A percentile compares a stretch with the other conserved stretches of the same genome.
These are phyloP conservation scores for Lepidochrysops patricia DNA, from an alignment of 2,888 invertebrate species.

Conservation along the genomic window DNA sequence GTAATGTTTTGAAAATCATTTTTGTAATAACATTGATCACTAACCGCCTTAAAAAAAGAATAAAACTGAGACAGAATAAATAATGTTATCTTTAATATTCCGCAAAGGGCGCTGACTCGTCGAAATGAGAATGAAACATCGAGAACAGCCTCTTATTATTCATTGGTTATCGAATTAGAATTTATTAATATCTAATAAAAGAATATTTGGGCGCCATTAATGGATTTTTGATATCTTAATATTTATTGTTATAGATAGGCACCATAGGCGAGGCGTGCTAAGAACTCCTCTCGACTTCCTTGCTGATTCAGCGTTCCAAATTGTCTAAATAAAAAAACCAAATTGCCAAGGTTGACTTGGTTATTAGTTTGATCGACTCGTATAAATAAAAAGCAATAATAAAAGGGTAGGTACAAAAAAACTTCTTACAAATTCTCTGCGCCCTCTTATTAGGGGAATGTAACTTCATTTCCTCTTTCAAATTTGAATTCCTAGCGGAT, in stretches of 20 bases:
- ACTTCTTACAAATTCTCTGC: background rate
- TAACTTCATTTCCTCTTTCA: background rate
- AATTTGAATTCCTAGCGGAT: background rate
- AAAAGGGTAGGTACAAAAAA: background rate
- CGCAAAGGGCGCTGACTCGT: background rate
- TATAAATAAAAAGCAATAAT: background rate
- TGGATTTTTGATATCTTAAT: background rate
- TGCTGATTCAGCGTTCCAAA: too few species aligned
- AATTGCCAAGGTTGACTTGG: too few species aligned
- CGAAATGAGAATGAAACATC: conserved; percentile 40
- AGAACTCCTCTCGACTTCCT: too few species aligned
- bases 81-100: conserved; percentile 1
- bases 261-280: too few species aligned
- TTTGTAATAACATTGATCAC: background rate
- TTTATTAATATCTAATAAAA: conserved; percentile 10
- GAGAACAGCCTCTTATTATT: conserved; percentile 37
- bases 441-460: background rate
- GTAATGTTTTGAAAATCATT: too few species aligned
- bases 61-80: background rate
- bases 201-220: background rate
- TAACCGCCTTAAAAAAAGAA: background rate
- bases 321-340: too few species aligned
- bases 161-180: conserved; percentile 14
- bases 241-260: too few species aligned
- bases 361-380: background rate